phyloP scores from a whole-genome alignment of 2,797 vertebrate genomes.

The Dromococcyx pavoninus region DNA sequence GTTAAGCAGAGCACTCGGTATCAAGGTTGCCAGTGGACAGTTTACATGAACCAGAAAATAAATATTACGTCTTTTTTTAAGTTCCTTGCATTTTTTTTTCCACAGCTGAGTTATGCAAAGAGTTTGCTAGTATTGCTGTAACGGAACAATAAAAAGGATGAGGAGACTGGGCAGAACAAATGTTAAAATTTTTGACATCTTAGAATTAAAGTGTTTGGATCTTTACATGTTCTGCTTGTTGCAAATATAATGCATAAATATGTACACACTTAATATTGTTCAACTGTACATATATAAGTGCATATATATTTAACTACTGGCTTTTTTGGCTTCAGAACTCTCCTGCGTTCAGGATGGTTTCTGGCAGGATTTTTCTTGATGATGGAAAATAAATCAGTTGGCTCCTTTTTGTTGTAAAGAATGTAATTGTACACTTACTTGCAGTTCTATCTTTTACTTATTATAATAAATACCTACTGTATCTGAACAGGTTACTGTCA shows the following conservation, averaged over 20 bases:
- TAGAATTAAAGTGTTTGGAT: not conserved
- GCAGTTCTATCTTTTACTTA: not conserved
- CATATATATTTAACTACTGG: not conserved
- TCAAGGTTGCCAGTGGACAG: not conserved
- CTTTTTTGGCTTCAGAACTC: not conserved
- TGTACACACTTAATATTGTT: not conserved
- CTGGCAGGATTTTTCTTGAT: not conserved
- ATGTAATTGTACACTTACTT: not conserved
- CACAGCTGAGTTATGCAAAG: not conserved
- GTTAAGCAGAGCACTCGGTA: not conserved
- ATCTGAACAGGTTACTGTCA: constrained; percentile 77
- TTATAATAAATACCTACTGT: constrained; percentile 53
- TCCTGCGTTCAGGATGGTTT: not conserved
- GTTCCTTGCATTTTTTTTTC: not conserved
- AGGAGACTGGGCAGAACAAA: not conserved
- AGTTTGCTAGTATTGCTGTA: not conserved
- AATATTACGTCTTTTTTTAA: not conserved
- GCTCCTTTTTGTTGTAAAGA: not conserved
- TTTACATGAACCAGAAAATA: not conserved
- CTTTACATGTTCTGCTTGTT: not conserved
- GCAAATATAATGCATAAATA: not conserved
- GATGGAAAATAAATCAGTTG: not conserved
- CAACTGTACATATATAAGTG: not conserved
- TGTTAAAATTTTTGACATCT: not conserved
- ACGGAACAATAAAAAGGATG: not conserved